Conservation (phyloP, 2,797 vertebrate species). For the Chloroceryle inda region DNA sequence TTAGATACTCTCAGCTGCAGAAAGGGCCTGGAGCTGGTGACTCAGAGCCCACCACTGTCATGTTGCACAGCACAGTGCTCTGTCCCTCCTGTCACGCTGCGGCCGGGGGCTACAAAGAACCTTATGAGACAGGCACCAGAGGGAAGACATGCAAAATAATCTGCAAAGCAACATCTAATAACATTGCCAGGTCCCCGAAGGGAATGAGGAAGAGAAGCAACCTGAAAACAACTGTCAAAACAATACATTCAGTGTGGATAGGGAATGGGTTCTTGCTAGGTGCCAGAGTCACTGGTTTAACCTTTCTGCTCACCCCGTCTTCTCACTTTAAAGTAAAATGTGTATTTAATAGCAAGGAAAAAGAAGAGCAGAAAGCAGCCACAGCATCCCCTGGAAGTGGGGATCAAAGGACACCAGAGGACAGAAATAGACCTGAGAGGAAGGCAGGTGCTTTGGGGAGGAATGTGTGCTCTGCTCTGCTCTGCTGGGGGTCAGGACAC, state of each 20-base stretch:
- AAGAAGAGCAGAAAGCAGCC: not conserved
- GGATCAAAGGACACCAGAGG: not conserved
- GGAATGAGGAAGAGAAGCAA: not conserved
- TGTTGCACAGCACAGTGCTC: not conserved
- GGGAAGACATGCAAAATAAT: not conserved
- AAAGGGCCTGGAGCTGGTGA: not conserved
- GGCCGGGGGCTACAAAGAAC: not conserved
- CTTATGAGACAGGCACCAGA: not conserved
- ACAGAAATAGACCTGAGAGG: slow-evolving; percentile 38
- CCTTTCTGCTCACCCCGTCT: not conserved
- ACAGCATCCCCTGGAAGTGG: not conserved
- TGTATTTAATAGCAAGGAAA: not conserved
- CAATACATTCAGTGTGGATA: not conserved
- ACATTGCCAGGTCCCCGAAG: not conserved
- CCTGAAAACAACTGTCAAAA: slow-evolving; percentile 39
- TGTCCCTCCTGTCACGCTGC: not conserved
- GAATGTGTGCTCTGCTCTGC: not conserved
- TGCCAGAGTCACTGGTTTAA: not conserved
- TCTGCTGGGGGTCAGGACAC: not conserved
- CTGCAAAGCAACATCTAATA: not conserved
- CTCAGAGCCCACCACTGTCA: not conserved
- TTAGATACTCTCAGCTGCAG: not conserved
- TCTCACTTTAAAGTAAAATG: not conserved
- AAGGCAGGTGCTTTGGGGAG: slow-evolving; percentile 9
- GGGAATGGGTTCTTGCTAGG: not conserved